Evolutionary conservation across 2,888 invertebrate species (phyloP).

Genomic region (Corbicula japonica): DNA sequence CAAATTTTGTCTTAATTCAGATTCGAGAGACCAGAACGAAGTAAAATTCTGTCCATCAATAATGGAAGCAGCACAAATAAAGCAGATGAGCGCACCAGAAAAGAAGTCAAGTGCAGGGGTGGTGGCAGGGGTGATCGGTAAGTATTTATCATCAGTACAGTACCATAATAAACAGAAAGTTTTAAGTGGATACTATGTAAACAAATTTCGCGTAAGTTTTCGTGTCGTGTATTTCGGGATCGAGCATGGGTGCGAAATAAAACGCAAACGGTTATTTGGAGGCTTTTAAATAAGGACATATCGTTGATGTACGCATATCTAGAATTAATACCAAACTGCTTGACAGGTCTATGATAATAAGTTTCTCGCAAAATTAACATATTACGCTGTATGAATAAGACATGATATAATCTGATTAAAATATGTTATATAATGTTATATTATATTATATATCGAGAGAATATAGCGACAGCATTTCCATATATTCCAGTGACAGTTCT

Average conservation of each 20-base stretch:
- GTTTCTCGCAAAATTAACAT: neutral
- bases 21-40: conserved; percentile 42
- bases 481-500: conserved; percentile 26
- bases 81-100: neutral
- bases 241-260: neutral
- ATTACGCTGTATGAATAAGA: neutral
- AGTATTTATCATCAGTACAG: neutral
- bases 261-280: neutral
- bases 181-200: neutral
- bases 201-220: neutral
- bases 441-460: neutral
- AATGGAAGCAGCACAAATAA: conserved; percentile 5
- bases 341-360: neutral
- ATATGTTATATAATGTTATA: neutral
- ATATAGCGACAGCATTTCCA: neutral
- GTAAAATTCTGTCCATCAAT: conserved; percentile 55
- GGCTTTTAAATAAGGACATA: neutral
- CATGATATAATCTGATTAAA: neutral
- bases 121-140: conserved; percentile 47
- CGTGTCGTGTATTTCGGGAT: neutral
- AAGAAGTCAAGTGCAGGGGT: conserved; percentile 16
- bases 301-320: neutral
- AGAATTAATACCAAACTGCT: neutral
- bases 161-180: no score
- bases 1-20: conserved; percentile 9